Base-by-base conservation (phyloP, 53 echinoderm and acorn worm genomes). In the Apostichopus leukothele region DNA sequence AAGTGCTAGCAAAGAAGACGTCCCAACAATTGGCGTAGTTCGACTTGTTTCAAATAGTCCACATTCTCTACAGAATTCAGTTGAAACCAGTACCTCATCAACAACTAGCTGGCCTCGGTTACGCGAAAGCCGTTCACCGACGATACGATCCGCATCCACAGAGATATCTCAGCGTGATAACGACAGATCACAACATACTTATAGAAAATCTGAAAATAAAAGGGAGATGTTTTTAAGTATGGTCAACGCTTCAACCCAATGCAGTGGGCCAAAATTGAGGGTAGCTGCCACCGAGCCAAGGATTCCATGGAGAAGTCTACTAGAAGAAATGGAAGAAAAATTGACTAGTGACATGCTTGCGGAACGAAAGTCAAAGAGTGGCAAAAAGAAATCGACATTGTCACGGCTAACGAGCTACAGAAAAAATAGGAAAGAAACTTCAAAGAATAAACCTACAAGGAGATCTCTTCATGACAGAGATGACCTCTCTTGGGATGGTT, bases 1-100 rank as follows among this genome's bases (percentile, higher is more conserved):
- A n/a, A 81, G 23, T n/a, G 8, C 18, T 12, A n/a, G 51, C n/a
- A 6, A 67, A 0, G 12, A 7, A 7, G 67, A 85, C 5, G 50
- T 85, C 7, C 85, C 85, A 11, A 85, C 85, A 50, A 50, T 85
- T 85, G 85, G 85, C 4, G 50, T 85, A 11, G 85, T 85, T 9
- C 66, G 85, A 66, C 66, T 85, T 7, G 85, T 85, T 27, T 85
- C 85, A 1, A 5, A 50, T 11, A 50, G 12, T 85, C 85, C 23
- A 27, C 3, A 68, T 6, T 12, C 12, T 27, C 10, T 39, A 4
- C 61, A 10, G 6, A 23, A 66, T 26, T 57, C 4, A 13, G 39
- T 1, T 59, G 11, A 23, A 10, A 20, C 60, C n/a, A 19, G 59
- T 4, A 25, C 84, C 26, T 23, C 26, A 39, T 85, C 85, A 50